These are phyloP conservation scores for Diadegma fenestrale DNA, from an alignment of 2,888 invertebrate species.

Conservation along the genomic window DNA sequence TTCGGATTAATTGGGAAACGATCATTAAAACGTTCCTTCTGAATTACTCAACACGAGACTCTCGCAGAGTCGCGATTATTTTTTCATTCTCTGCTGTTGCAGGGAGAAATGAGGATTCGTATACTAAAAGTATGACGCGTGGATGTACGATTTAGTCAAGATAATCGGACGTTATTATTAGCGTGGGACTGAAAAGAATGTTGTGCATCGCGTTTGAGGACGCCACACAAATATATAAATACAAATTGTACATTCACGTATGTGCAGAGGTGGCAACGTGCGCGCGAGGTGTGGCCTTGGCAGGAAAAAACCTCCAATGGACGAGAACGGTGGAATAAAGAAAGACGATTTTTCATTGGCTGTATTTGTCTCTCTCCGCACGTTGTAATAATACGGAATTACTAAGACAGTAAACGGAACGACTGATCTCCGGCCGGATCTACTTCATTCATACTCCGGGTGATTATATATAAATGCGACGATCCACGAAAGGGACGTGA, in stretches of 20 bases:
- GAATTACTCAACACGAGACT: constrained; percentile 13
- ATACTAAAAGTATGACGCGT: not conserved
- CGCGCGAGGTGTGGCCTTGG: constrained; percentile 56
- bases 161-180: constrained; percentile 51
- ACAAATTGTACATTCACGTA: not conserved
- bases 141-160: constrained; percentile 14
- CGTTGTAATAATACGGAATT: constrained; percentile 2
- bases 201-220: constrained; percentile 49
- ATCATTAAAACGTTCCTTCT: constrained; percentile 47
- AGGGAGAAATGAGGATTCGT: not conserved
- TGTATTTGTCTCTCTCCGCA: not conserved
- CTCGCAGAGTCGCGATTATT: not conserved
- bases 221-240: constrained; percentile 43
- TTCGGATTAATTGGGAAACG: constrained; percentile 52
- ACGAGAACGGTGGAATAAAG: constrained; percentile 31
- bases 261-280: constrained; percentile 16
- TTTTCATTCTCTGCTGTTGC: not conserved
- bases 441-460: constrained; percentile 20
- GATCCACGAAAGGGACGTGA: not conserved
- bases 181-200: constrained; percentile 64
- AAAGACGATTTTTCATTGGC: constrained; percentile 25
- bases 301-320: constrained; percentile 18
- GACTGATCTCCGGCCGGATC: constrained; percentile 34
- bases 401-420: constrained; percentile 34
- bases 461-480: constrained; percentile 9